phyloP scores from a whole-genome alignment of 2,797 vertebrate species.

The Poecilia gillii region DNA sequence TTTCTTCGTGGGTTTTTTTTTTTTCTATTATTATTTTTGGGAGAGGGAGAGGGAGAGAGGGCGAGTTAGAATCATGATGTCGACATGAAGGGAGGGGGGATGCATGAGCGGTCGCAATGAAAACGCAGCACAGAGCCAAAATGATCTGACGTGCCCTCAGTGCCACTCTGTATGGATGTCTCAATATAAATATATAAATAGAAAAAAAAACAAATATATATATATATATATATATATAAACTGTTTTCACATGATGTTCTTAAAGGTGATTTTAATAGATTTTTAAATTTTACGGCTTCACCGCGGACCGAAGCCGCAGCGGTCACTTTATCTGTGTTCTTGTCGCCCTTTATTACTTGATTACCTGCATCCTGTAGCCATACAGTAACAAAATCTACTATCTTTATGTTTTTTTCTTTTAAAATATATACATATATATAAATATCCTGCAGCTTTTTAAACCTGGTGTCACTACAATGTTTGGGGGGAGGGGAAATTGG shows the following conservation, averaged over 20 bases:
- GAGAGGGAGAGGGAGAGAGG: conserved; percentile 75
- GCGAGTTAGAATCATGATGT: conserved; percentile 63
- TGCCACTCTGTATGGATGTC: conserved; percentile 52
- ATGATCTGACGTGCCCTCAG: conserved; percentile 54
- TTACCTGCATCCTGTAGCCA: conserved; percentile 66
- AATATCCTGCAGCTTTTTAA: not conserved
- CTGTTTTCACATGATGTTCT: conserved; percentile 86
- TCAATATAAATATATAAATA: conserved; percentile 42
- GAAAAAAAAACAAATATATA: conserved; percentile 16
- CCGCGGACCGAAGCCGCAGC: conserved; percentile 69
- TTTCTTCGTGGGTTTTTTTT: conserved; percentile 79
- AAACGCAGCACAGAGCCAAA: conserved; percentile 62
- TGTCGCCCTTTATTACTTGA: conserved; percentile 59
- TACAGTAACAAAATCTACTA: conserved; percentile 21
- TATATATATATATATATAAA: conserved; percentile 26
- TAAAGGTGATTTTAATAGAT: conserved; percentile 88
- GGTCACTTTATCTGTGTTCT: conserved; percentile 35
- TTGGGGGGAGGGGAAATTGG: conserved; percentile 10
- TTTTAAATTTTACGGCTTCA: conserved; percentile 81
- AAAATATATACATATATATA: not conserved
- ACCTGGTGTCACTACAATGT: conserved; percentile 31
- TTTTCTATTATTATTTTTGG: no score
- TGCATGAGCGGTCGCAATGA: conserved; percentile 41
- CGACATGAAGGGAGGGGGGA: conserved; percentile 52
- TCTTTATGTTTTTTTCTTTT: conserved; percentile 33